Evolutionary conservation across 2,888 invertebrate species (phyloP).

Genomic region (Rhogogaster chlorosoma): DNA sequence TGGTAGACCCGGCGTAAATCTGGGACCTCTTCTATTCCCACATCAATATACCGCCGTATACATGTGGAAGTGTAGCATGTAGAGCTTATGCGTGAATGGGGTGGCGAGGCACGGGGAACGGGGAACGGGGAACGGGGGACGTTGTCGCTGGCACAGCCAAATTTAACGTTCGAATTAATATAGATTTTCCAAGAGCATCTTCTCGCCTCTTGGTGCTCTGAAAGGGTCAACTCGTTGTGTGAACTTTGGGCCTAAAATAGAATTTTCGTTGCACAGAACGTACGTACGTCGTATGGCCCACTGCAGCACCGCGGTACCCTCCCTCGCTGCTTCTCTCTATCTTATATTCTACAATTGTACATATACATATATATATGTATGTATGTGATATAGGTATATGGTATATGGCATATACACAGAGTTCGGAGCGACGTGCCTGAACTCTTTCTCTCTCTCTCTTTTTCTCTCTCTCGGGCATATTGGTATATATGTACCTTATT

Average conservation of each 20-base stretch:
- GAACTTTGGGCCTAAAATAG: constrained; percentile 42
- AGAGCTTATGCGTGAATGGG: not conserved
- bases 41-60: constrained; percentile 24
- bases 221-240: constrained; percentile 37
- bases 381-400: not conserved
- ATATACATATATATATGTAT: not conserved
- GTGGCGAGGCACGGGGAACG: not conserved
- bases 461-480: not conserved
- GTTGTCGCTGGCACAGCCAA: not conserved
- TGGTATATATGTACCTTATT: not conserved
- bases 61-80: not conserved
- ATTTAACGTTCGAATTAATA: constrained; percentile 47
- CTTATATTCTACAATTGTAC: constrained; percentile 10
- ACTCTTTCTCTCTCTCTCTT: constrained; percentile 6
- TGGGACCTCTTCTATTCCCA: constrained; percentile 42
- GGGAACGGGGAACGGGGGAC: not conserved
- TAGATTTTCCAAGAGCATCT: constrained; percentile 37
- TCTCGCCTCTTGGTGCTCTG: constrained; percentile 13
- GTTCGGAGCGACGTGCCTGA: not conserved
- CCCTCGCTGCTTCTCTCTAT: constrained; percentile 52
- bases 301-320: not conserved
- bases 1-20: constrained; percentile 23
- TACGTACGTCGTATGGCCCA: constrained; percentile 27
- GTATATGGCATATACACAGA: not conserved
- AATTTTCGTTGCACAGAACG: constrained; percentile 50